Evolutionary conservation across 1,140 invertebrate genomes (phyloP).

Genomic region (Temnothorax longispinosus): DNA sequence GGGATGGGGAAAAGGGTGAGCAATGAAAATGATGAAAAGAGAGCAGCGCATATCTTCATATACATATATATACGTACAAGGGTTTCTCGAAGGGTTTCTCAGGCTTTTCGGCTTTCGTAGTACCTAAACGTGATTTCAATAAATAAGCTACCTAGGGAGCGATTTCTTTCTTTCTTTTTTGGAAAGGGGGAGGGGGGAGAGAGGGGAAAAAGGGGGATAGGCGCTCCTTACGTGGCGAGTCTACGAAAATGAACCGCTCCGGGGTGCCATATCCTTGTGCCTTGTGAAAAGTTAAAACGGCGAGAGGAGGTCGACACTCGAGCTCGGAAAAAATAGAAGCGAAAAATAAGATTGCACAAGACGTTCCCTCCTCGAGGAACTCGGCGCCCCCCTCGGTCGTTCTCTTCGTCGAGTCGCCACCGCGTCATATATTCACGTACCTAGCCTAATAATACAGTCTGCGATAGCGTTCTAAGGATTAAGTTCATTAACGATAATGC

Average conservation of each 20-base stretch:
- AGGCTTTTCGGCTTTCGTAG: slow-evolving; percentile 75
- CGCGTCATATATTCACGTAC: slow-evolving; percentile 77
- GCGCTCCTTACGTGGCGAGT: slow-evolving; percentile 73
- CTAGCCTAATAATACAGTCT: slow-evolving; percentile 85
- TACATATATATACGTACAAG: slow-evolving; percentile 58
- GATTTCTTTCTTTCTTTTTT: slow-evolving; percentile 71
- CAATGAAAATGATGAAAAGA: slow-evolving; percentile 64
- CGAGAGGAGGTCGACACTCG: not conserved
- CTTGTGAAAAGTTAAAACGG: slow-evolving; percentile 29
- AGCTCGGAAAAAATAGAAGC: not conserved
- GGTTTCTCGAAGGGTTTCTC: slow-evolving; percentile 58
- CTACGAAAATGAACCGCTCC: slow-evolving; percentile 53
- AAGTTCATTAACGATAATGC: slow-evolving; percentile 80
- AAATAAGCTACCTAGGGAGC: slow-evolving; percentile 84
- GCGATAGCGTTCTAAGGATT: slow-evolving; percentile 83
- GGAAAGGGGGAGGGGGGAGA: slow-evolving; percentile 36
- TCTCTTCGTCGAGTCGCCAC: slow-evolving; percentile 76
- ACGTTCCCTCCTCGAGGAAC: slow-evolving; percentile 18
- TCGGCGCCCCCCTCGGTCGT: not conserved
- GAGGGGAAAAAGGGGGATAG: slow-evolving; percentile 51
- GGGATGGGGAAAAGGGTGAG: not conserved
- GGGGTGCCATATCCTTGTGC: slow-evolving; percentile 23
- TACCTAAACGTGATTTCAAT: slow-evolving; percentile 83
- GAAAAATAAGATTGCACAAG: slow-evolving; percentile 45
- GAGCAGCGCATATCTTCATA: slow-evolving; percentile 72